Base-by-base conservation (phyloP, 1,140 invertebrate genomes). In the Tenebrio molitor region DNA sequence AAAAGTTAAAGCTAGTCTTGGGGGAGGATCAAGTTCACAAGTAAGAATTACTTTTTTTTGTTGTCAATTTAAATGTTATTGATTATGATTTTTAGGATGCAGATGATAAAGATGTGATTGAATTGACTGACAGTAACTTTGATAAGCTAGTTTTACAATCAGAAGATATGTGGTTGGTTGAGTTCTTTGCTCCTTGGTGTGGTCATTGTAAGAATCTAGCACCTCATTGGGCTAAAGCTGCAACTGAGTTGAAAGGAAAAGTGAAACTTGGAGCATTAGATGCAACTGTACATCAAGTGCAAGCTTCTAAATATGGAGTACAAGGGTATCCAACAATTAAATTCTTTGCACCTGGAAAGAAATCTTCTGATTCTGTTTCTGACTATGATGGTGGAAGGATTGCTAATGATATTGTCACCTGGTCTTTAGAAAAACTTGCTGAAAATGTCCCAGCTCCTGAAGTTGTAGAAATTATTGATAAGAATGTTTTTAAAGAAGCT, bases 311-410 rank as follows among this genome's bases (percentile, higher is more conserved):
- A 76, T 96, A 93, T 81, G 88, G 89, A 74, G 90, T 99, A 29
- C 89, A 92, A 78, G 97, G 98, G 0, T 99, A 97, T 85, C 98
- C 98, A 6, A 99, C 97, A 5, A 99, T 99, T 72, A 99, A 99
- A 85, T 91, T 92, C 82, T 99, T 99, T 86, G 87, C 90, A 0
- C 87, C 91, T 23, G 96, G 96, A 64, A 90, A 90, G 72, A 97
- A 96, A 83, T 86, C 89, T 66, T 81, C 84, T 0, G 89, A 89
- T 74, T 90, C 89, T 10, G 91, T 88, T 3, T 87, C 90, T 72
- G 94, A 97, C 46, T 95, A 94, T 80, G 88, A 91, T 81, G 97
- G 97, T 19, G 97, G 97, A n/a, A 88, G 98, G 66, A 97, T 95
- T 0, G 87, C 93, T 3, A 88, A 84, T 41, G 97, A 98, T 77